Conservation (phyloP, 2,113 vertebrate species). For the Gallinago paraguaiae region DNA sequence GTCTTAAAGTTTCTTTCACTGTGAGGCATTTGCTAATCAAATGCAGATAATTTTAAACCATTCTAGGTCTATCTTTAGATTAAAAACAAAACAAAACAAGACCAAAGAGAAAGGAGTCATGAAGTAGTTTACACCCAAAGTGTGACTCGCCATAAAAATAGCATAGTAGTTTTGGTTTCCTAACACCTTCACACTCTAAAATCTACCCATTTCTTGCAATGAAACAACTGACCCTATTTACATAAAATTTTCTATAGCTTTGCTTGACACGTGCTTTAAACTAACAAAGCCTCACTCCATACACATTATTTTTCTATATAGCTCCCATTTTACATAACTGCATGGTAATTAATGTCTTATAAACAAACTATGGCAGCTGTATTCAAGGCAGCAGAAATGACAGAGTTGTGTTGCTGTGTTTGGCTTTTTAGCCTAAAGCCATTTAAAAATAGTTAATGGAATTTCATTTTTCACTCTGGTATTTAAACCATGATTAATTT, state of each 20-base stretch:
- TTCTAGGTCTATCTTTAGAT: not conserved
- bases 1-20: not conserved
- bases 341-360: not conserved
- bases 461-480: slow-evolving; percentile 16
- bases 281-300: not conserved
- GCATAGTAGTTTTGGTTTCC: not conserved
- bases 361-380: not conserved
- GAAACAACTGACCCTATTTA: not conserved
- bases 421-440: not conserved
- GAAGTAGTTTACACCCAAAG: not conserved
- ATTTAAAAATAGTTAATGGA: slow-evolving; percentile 21
- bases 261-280: not conserved
- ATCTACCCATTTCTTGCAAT: not conserved
- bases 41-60: not conserved
- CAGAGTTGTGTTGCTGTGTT: not conserved
- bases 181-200: not conserved
- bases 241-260: not conserved
- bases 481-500: not conserved
- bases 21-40: not conserved
- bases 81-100: not conserved
- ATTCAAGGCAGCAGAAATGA: not conserved
- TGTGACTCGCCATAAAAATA: not conserved
- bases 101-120: not conserved
- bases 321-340: not conserved
- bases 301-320: not conserved